Evolutionary conservation across 1,140 invertebrate genomes (phyloP).

Genomic region (Aphidius gifuensis): DNA sequence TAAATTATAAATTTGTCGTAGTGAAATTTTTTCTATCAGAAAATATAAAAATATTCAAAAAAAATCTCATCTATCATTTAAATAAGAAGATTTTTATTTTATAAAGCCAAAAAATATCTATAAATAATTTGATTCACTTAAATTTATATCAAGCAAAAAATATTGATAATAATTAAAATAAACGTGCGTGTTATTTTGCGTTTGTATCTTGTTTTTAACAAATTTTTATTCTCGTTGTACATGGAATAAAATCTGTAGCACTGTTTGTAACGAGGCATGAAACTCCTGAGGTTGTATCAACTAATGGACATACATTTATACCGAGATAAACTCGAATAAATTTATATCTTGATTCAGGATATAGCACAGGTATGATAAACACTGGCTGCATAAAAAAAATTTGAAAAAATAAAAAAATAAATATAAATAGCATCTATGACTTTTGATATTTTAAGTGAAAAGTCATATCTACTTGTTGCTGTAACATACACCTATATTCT

Average conservation of each 20-base stretch:
- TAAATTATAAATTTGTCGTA: no score
- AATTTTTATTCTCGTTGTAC: background rate
- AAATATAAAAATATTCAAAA: no score
- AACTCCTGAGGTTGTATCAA: conserved; percentile 20
- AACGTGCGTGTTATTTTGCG: conserved; percentile 4
- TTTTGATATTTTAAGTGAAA: no score
- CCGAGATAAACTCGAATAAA: conserved; percentile 18
- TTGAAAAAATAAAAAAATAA: background rate
- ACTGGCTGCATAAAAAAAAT: background rate
- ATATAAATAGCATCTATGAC: background rate
- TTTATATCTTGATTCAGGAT: conserved; percentile 19
- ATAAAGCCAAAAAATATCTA: no score
- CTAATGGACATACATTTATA: conserved; percentile 8
- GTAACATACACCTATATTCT: no score
- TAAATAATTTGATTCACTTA: no score
- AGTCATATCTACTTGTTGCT: no score
- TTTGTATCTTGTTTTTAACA: no score
- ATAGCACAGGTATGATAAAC: background rate
- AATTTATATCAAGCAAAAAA: no score
- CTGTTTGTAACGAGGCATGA: conserved; percentile 26
- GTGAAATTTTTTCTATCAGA: no score
- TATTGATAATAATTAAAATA: background rate
- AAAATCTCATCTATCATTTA: no score
- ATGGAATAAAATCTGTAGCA: conserved; percentile 7
- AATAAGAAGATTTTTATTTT: no score